Base-by-base conservation (phyloP, 1,140 invertebrate species). In the Kradibia gibbosae region DNA sequence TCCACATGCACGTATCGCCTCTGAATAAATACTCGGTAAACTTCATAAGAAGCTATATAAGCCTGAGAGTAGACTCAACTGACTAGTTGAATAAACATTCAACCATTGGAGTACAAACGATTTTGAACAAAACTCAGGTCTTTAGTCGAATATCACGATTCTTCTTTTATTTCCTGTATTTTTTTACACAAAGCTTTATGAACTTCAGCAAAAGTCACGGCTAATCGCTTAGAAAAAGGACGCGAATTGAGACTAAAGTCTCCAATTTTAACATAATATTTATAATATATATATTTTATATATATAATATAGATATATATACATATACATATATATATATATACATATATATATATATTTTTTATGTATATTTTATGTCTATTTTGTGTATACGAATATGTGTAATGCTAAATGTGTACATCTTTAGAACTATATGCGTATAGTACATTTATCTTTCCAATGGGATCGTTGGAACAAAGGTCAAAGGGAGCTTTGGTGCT, bases 181-280 rank as follows among this genome's bases (percentile, higher is more conserved):
- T 73, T 80, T n/a, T 62, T 65, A 80, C 78, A 67, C 55, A 75
- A 81, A 75, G 65, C 79, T 70, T 81, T 76, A 81, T 13, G 72
- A 81, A 81, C 72, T 81, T 75, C 79, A 81, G 72, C 72, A 31
- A 48, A 71, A 71, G 73, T 60, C 25, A 31, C 67, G 22, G 17
- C 28, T 55, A 39, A 75, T 57, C 45, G 42, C 72, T 57, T 55
- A 60, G 50, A 76, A 81, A 79, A 80, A 81, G 48, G 72, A 67
- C 60, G 72, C 34, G 60, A 81, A 70, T 75, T 22, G 34, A 70
- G 57, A 79, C 45, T 65, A 57, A 65, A 70, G 48, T 81, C 74
- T 81, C 65, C 39, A 77, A 74, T 83, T 85, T 79, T 74, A 84
- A 81, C 82, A 75, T 83, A 83, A 77, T 81, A 81, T 83, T 83